Evolutionary conservation across 2,888 invertebrate species (phyloP), one percentile per base, ranked within the genome.

Genomic region (Tuta absoluta): DNA sequence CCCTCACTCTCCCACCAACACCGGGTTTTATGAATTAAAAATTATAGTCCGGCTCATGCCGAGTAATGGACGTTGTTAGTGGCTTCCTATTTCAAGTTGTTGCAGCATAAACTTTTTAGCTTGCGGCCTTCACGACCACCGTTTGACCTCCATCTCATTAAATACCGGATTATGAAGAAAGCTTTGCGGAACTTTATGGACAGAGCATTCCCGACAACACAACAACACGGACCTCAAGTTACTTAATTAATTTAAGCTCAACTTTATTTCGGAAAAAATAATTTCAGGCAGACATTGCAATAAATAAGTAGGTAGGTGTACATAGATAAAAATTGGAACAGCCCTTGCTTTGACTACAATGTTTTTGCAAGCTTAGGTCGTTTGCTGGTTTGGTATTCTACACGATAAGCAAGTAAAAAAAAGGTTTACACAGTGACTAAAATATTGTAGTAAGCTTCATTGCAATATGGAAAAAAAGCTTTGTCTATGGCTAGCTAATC

Each of bases 21-120:
- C 28, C 37, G 57, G 57, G 37, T 58, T 37, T 58, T 17, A 37
- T 58, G 37, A 58, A 58, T 58, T 58, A 58, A 58, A 58, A 58
- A 58, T 37, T 58, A 58, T 58, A 33, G 57, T 37, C 37, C 28
- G 57, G 19, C 19, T 58, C 57, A 17, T 37, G 24, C 17, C 57
- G 8, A 7, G 24, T 58, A 37, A 58, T 58, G 37, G 37, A 58
- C 19, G 37, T 37, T 58, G 57, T 58, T 19, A 58, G 57, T 37
- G 37, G 57, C 53, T 56, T 56, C 53, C n/a, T 37, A 37, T 58
- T 17, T 37, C 33, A 19, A 33, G 37, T 37, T 14, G 8, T n/a
- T 17, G 56, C 56, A 24, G 24, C 56, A 28, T n/a, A 51, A 51
- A 24, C 51, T 51, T 45, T 45, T 45, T 45, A 45, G 45, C 45